Percentiles rank a stretch among this genome's conserved stretches.
Conservation (phyloP, 2,113 vertebrate genomes). For the Solea senegalensis region DNA sequence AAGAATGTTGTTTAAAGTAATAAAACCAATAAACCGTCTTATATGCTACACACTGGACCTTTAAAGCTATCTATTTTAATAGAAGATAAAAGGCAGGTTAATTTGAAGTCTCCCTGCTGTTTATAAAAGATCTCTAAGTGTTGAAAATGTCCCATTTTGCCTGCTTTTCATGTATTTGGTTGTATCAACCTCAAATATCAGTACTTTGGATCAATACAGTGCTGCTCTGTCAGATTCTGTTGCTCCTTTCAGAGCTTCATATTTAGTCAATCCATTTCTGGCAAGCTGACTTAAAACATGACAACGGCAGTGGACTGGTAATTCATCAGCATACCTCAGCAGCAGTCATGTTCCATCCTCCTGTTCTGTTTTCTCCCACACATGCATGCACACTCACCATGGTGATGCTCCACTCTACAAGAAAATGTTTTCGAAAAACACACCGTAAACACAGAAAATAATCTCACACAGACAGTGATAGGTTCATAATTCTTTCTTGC, state of each 20-base stretch:
- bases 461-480: constrained; percentile 15
- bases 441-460: constrained; percentile 34
- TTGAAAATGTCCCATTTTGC: too few relatives aligned
- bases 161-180: too few relatives aligned
- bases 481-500: constrained; percentile 10
- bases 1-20: too few relatives aligned
- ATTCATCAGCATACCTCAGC: constrained; percentile 55
- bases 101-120: too few relatives aligned
- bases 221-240: constrained; percentile 21
- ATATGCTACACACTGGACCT: too few relatives aligned
- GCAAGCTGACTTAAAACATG: constrained; percentile 58
- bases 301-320: constrained; percentile 50
- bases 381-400: constrained; percentile 39
- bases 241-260: constrained; percentile 46
- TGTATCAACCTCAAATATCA: constrained; percentile 7
- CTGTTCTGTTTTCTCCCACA: constrained; percentile 37
- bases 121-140: too few relatives aligned
- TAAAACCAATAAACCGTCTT: too few relatives aligned
- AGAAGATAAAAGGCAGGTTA: too few relatives aligned
- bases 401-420: constrained; percentile 35
- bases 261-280: constrained; percentile 50
- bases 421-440: constrained; percentile 48
- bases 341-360: constrained; percentile 30
- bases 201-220: constrained; percentile 34
- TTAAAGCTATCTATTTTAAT: too few relatives aligned